phyloP scores from a whole-genome alignment of 2,888 invertebrate genomes.

The Muscina levida region DNA sequence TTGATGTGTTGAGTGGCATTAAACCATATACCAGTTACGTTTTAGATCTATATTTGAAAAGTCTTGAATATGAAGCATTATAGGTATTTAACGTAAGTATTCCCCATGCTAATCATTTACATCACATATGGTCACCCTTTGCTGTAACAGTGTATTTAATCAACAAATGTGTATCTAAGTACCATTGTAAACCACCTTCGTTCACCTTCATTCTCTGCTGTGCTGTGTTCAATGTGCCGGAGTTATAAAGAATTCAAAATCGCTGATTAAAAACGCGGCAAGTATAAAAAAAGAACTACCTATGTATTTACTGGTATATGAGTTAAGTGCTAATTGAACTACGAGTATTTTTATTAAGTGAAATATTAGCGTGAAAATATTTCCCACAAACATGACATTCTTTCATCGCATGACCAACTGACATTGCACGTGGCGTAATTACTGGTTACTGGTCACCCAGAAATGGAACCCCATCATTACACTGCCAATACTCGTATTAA shows the following conservation, averaged over 20 bases:
- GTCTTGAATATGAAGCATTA: too few relatives aligned
- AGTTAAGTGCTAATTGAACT: conserved; percentile 39
- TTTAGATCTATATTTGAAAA: too few relatives aligned
- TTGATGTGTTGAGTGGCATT: too few relatives aligned
- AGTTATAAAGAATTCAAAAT: neutral
- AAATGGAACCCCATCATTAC: neutral
- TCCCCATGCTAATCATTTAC: too few relatives aligned
- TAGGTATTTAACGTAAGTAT: too few relatives aligned
- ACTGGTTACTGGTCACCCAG: neutral
- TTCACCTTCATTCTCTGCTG: too few relatives aligned
- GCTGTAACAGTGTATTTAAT: neutral
- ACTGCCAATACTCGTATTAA: neutral
- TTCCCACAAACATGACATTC: conserved; percentile 42
- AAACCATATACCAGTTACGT: too few relatives aligned
- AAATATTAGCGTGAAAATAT: conserved; percentile 45
- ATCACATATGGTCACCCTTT: conserved; percentile 6
- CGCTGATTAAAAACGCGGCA: conserved; percentile 14
- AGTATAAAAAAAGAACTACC: neutral
- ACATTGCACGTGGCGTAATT: conserved; percentile 16
- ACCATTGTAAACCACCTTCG: too few relatives aligned
- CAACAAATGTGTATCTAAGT: neutral
- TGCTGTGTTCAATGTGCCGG: too few relatives aligned
- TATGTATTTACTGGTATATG: too few relatives aligned
- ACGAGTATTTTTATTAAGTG: conserved; percentile 26
- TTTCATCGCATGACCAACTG: conserved; percentile 50